Evolutionary conservation across 2,113 vertebrate genomes (phyloP).

Genomic region (Anolis sagrei): DNA sequence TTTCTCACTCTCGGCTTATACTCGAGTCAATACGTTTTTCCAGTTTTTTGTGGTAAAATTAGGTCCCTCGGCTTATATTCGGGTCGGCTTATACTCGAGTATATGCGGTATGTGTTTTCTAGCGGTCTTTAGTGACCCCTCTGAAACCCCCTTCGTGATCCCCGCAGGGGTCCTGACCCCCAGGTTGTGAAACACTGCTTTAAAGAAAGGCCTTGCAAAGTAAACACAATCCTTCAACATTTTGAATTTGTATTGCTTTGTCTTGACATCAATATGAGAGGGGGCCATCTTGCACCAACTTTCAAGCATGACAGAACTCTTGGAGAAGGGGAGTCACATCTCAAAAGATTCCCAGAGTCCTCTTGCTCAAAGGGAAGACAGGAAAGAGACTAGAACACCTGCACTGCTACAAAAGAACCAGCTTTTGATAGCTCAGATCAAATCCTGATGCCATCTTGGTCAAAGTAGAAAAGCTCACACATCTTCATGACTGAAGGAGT

Average conservation of each 20-base stretch:
- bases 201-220: too few species aligned
- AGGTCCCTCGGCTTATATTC: too few species aligned
- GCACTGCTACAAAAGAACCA: not conserved
- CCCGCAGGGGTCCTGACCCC: too few species aligned
- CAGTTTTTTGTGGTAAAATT: too few species aligned
- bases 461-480: not conserved
- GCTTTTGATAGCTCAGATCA: not conserved
- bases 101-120: too few species aligned
- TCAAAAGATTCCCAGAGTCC: not conserved
- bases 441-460: not conserved
- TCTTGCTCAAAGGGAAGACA: not conserved
- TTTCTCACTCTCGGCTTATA: too few species aligned
- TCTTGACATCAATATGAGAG: not conserved
- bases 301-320: not conserved
- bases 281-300: not conserved
- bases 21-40: too few species aligned
- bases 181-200: too few species aligned
- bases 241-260: not conserved
- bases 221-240: not conserved
- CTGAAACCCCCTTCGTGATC: too few species aligned
- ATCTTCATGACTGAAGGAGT: not conserved
- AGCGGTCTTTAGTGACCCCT: too few species aligned
- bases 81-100: too few species aligned
- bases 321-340: too few species aligned
- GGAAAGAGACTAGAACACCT: not conserved